Evolutionary conservation across 2,113 vertebrate species (phyloP), one percentile per base, ranked within the genome.

Genomic region (Takifugu bimaculatus): DNA sequence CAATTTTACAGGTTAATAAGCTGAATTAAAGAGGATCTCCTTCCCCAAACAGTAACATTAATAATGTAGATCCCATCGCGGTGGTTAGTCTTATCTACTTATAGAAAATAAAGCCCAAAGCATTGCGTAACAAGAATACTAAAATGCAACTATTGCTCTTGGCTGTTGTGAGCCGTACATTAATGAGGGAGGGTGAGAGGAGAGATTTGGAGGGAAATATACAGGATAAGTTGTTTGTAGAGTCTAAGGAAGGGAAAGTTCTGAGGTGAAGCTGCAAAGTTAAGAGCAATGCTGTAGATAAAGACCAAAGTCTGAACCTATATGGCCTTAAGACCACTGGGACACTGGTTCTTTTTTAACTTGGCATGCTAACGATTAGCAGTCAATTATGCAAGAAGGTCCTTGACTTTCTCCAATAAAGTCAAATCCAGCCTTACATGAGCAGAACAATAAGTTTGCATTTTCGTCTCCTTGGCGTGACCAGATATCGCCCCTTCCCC

Each of bases 21-120:
- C 26, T 44, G 43, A 52, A 83, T 51, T 72, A 62, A 61, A 54
- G 54, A 50, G 28, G 54, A 64, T 50, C 66, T n/a, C 50, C 57
- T 70, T 72, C 60, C 60, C 35, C 53, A 83, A 68, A 75, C 50
- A 29, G 53, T 11, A 56, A 57, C 74, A 83, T 86, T 76, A 81
- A 84, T 80, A 84, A 85, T 76, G 78, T 74, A 83, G 79, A 84
- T 77, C 75, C 60, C 69, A 81, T 83, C 70, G 65, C 50, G 65
- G 72, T 48, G 42, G 75, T 81, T 81, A 74, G 75, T 78, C 78
- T 75, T 78, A 80, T 78, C 75, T 77, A 57, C 79, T 78, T 81
- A 85, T 61, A 72, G 79, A 80, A 77, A 87, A 76, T 65, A 59
- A 79, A 75, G 73, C 77, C 71, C 63, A 45, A 62, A 64, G 72